Percentiles rank a stretch among this genome's conserved stretches.
Evolutionary conservation across 1,140 invertebrate genomes (phyloP).

Genomic region (Argopecten irradians): DNA sequence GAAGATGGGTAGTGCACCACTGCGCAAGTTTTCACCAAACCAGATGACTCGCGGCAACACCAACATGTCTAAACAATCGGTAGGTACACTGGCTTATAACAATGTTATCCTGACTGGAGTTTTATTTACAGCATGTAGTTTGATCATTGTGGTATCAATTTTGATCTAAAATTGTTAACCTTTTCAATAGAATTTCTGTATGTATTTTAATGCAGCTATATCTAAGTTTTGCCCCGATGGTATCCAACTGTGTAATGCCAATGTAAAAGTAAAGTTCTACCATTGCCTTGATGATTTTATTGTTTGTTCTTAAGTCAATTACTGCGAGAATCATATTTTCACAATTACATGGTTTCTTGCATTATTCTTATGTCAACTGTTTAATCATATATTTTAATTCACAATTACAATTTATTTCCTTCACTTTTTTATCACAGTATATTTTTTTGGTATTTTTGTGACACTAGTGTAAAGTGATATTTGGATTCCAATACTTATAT

Average conservation of each 20-base stretch:
- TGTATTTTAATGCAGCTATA: conserved; percentile 26
- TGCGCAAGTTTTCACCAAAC: conserved; percentile 63
- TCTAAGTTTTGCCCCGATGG: conserved; percentile 21
- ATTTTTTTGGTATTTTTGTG: too few relatives aligned
- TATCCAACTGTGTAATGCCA: conserved; percentile 19
- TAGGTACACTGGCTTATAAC: conserved; percentile 49
- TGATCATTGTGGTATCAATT: background rate
- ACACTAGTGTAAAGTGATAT: too few relatives aligned
- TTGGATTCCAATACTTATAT: too few relatives aligned
- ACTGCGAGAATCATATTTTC: background rate
- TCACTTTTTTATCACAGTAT: background rate
- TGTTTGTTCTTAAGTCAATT: background rate
- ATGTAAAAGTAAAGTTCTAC: conserved; percentile 36
- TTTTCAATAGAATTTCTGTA: background rate
- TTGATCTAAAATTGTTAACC: conserved; percentile 12
- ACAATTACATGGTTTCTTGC: background rate
- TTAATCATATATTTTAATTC: too few relatives aligned
- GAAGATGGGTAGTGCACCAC: conserved; percentile 71
- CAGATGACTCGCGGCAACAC: conserved; percentile 64
- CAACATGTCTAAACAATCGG: conserved; percentile 65
- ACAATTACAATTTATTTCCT: background rate
- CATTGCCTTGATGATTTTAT: too few relatives aligned
- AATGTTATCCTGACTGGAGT: conserved; percentile 26
- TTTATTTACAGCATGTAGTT: background rate
- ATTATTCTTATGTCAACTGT: background rate